Conservation (phyloP, 1,140 invertebrate genomes). For the Armadillidium nasatum region DNA sequence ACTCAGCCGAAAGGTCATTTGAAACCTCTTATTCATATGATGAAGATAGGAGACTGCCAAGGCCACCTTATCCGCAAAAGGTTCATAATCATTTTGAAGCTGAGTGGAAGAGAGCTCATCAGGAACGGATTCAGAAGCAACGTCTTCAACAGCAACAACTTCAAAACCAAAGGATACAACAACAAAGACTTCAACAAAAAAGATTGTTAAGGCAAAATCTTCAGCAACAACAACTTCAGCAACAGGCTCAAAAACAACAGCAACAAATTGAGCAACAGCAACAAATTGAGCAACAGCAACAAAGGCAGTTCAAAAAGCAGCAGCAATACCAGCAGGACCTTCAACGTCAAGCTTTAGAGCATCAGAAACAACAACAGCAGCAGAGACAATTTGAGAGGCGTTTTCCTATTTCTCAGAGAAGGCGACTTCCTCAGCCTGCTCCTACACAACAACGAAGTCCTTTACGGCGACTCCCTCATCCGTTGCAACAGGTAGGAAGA, state of each 20-base stretch:
- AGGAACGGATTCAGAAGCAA: background rate
- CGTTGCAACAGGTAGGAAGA: background rate
- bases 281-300: background rate
- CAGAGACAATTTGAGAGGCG: background rate
- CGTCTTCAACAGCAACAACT: background rate
- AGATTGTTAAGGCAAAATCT: background rate
- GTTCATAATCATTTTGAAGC: background rate
- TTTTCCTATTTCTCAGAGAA: background rate
- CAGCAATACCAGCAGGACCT: background rate
- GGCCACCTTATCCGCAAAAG: background rate
- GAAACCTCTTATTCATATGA: background rate
- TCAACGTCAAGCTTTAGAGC: background rate
- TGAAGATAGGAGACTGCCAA: background rate
- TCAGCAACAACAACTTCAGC: background rate
- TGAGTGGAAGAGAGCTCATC: background rate
- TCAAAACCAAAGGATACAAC: background rate
- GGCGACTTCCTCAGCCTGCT: background rate
- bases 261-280: background rate
- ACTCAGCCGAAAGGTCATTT: constrained; percentile 1
- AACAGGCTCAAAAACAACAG: background rate
- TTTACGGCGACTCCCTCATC: background rate
- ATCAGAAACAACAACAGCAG: background rate
- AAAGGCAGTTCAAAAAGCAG: background rate
- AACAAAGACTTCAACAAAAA: background rate
- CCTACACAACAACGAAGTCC: background rate